Conservation (phyloP, 2,113 vertebrate species). For the Connochaetes taurinus region DNA sequence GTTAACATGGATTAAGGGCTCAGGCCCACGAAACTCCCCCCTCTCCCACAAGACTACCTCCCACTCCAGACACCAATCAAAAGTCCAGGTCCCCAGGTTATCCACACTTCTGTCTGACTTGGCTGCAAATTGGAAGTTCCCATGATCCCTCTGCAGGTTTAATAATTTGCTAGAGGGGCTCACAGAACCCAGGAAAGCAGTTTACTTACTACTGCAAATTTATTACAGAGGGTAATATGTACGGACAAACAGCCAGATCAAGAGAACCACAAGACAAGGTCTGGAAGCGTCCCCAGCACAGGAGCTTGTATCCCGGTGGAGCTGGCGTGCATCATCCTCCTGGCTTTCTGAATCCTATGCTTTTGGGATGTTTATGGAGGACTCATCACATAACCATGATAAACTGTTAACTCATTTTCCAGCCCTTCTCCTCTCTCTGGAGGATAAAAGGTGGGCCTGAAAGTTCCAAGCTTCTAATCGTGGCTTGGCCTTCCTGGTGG, state of each 20-base stretch:
- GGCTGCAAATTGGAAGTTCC: neutral
- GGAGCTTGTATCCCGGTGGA: neutral
- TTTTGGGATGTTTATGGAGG: neutral
- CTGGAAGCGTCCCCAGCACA: neutral
- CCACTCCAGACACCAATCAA: neutral
- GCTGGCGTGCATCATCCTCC: neutral
- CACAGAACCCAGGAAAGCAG: neutral
- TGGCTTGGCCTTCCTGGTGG: neutral
- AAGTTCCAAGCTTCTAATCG: neutral
- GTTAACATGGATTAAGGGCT: neutral
- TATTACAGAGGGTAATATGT: neutral
- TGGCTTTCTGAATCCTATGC: neutral
- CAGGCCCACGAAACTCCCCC: neutral
- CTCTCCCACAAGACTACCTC: neutral
- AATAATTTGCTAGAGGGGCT: neutral
- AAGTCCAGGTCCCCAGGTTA: neutral
- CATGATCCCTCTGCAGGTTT: neutral
- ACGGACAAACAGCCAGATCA: neutral
- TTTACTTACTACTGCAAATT: neutral
- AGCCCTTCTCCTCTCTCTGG: neutral
- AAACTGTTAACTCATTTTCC: neutral
- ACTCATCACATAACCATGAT: neutral
- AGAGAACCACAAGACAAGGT: neutral
- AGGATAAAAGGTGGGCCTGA: neutral
- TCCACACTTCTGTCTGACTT: neutral